phyloP scores from a whole-genome alignment of 2,888 invertebrate species.

The Heliconius hortense region DNA sequence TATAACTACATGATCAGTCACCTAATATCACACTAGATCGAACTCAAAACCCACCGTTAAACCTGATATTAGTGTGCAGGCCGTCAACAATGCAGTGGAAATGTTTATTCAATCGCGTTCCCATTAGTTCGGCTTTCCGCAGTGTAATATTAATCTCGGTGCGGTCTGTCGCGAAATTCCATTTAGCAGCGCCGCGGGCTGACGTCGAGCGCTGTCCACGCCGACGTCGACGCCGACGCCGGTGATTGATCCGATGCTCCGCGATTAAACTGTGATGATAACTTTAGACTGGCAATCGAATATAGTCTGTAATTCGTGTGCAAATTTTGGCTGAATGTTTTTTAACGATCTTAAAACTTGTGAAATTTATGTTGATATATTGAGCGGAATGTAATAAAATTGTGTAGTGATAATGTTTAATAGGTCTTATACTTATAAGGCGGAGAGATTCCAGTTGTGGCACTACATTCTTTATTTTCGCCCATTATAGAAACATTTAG shows the following conservation, averaged over 20 bases:
- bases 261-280: slow-evolving; percentile 41
- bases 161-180: slow-evolving; percentile 66
- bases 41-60: slow-evolving; percentile 15
- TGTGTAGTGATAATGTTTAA: background rate
- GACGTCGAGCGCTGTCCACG: slow-evolving; percentile 53
- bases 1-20: no score
- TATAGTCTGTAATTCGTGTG: slow-evolving; percentile 32
- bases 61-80: slow-evolving; percentile 27
- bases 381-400: background rate
- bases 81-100: slow-evolving; percentile 44
- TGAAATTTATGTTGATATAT: background rate
- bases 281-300: slow-evolving; percentile 37
- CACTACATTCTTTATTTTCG: background rate
- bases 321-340: background rate
- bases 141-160: slow-evolving; percentile 62
- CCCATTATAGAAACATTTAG: no score
- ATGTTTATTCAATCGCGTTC: slow-evolving; percentile 63
- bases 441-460: background rate
- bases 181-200: slow-evolving; percentile 61
- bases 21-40: background rate
- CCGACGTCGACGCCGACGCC: slow-evolving; percentile 50
- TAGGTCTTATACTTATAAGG: background rate
- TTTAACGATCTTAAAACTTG: background rate
- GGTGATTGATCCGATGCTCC: slow-evolving; percentile 56
- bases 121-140: slow-evolving; percentile 58